Evolutionary conservation across 2,797 vertebrate genomes (phyloP).

Genomic region (Cirrhinus mrigala): DNA sequence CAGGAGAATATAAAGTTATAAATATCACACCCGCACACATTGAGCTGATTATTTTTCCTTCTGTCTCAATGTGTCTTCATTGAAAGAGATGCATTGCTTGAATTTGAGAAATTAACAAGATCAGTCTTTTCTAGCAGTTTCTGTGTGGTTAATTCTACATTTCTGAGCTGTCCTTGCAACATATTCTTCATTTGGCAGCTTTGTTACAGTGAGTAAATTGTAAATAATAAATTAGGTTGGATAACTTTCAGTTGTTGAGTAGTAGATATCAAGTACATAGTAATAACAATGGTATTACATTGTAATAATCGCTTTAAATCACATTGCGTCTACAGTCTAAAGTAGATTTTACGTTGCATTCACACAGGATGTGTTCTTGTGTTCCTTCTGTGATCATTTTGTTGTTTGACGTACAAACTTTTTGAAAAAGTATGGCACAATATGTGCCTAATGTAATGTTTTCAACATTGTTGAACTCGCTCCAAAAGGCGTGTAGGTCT

Average conservation of each 20-base stretch:
- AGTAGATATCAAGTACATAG: neutral
- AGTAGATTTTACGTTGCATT: neutral
- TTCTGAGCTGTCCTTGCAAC: neutral
- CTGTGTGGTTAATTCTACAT: neutral
- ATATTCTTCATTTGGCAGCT: neutral
- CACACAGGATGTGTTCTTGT: too few relatives aligned
- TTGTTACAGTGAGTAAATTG: neutral
- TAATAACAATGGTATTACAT: neutral
- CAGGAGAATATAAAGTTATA: conserved; percentile 54
- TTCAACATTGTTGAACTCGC: neutral
- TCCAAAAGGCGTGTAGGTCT: neutral
- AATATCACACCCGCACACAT: conserved; percentile 38
- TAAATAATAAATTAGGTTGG: neutral
- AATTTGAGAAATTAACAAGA: conserved; percentile 14
- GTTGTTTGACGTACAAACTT: too few relatives aligned
- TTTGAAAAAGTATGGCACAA: neutral
- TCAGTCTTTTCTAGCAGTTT: neutral
- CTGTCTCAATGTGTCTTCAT: conserved; percentile 58
- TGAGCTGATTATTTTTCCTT: conserved; percentile 49
- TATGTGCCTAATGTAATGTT: neutral
- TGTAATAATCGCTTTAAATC: neutral
- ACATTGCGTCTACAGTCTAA: neutral
- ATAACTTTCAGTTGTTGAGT: neutral
- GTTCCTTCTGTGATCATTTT: neutral
- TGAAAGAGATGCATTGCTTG: conserved; percentile 68